phyloP scores from a whole-genome alignment of 64 coral and sea anemone species.

The Montipora cactus region DNA sequence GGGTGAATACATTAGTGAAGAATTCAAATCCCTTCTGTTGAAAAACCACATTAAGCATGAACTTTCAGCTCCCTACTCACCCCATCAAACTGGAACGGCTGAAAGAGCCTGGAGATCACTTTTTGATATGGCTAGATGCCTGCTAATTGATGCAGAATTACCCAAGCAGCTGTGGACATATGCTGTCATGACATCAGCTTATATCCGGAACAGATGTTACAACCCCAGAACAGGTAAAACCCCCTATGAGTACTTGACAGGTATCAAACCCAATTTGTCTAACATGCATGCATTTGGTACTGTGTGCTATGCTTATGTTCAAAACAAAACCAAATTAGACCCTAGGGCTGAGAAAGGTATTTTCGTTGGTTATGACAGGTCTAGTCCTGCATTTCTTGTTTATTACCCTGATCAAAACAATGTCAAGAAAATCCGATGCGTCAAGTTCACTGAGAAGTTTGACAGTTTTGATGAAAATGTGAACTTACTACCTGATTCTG shows the following conservation, averaged over 20 bases:
- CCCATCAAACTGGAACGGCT: slow-evolving; percentile 24
- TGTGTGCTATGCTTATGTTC: slow-evolving; percentile 58
- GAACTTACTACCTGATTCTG: background rate
- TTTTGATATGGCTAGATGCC: slow-evolving; percentile 68
- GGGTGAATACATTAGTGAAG: slow-evolving; percentile 30
- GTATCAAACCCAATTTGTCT: background rate
- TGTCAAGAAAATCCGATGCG: background rate
- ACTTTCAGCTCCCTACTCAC: slow-evolving; percentile 46
- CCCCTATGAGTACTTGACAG: no score
- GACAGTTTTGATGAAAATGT: background rate
- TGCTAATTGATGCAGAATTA: slow-evolving; percentile 32
- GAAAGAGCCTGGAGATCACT: slow-evolving; percentile 54
- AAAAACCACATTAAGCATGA: slow-evolving; percentile 34
- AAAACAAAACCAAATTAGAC: slow-evolving; percentile 55
- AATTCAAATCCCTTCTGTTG: slow-evolving; percentile 37
- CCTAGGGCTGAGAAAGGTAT: slow-evolving; percentile 20
- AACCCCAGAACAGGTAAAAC: no score
- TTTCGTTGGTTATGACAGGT: slow-evolving; percentile 61
- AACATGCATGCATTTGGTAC: slow-evolving; percentile 63
- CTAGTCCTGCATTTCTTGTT: slow-evolving; percentile 61
- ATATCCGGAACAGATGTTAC: no score
- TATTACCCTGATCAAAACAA: slow-evolving; percentile 43
- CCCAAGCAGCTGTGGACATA: no score
- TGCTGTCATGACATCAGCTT: no score
- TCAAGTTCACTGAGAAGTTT: slow-evolving; percentile 17